Evolutionary conservation across 2,888 invertebrate species (phyloP).

Genomic region (Pseudanteris insignis): DNA sequence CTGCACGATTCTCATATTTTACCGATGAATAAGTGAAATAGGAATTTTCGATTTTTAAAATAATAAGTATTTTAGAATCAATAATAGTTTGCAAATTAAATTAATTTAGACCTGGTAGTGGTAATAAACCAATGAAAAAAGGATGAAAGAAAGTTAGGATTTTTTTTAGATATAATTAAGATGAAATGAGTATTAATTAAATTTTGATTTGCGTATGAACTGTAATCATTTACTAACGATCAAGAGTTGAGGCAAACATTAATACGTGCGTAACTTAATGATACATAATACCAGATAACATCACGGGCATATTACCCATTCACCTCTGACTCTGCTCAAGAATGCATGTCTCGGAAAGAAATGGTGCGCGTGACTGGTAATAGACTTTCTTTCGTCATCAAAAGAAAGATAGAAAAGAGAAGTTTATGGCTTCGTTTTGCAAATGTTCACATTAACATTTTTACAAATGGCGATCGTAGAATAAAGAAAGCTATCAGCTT

Average conservation of each 20-base stretch:
- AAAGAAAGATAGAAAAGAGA: conserved; percentile 31
- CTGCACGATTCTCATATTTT: too few relatives aligned
- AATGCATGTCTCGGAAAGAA: conserved; percentile 35
- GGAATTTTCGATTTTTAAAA: too few relatives aligned
- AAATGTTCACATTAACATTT: conserved; percentile 33
- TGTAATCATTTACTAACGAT: conserved; percentile 3
- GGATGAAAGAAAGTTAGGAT: too few relatives aligned
- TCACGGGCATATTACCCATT: conserved; percentile 26
- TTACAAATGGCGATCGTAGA: conserved; percentile 9
- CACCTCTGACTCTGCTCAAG: conserved; percentile 34
- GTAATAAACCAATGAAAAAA: too few relatives aligned
- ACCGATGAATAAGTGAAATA: too few relatives aligned
- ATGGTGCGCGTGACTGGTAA: conserved; percentile 36
- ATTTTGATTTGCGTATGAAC: too few relatives aligned
- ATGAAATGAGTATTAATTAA: too few relatives aligned
- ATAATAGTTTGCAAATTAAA: too few relatives aligned
- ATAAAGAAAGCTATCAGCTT: conserved; percentile 27
- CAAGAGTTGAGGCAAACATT: conserved; percentile 8
- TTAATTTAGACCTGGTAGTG: too few relatives aligned
- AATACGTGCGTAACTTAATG: conserved; percentile 32
- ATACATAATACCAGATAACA: conserved; percentile 22
- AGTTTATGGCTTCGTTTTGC: conserved; percentile 30
- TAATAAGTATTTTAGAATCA: too few relatives aligned
- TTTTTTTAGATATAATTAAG: too few relatives aligned
- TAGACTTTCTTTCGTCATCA: conserved; percentile 41